phyloP scores from a whole-genome alignment of 2,113 vertebrate species.

The Tetrao urogallus region DNA sequence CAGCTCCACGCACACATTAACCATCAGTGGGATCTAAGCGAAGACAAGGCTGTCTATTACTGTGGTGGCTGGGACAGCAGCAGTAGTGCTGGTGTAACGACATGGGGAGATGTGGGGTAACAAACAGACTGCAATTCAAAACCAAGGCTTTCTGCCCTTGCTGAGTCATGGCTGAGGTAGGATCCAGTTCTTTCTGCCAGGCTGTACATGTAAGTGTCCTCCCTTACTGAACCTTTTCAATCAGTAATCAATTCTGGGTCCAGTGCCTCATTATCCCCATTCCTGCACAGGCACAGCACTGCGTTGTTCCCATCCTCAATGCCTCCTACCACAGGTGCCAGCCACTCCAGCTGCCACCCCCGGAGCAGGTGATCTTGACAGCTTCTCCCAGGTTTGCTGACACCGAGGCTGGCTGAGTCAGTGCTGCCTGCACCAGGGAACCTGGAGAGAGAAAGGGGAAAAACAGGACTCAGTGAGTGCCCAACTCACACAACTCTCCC shows the following conservation, averaged over 20 bases:
- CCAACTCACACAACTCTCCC: not conserved
- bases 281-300: too few species aligned
- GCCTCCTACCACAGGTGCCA: not conserved
- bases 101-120: not conserved
- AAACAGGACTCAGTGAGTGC: fast-evolving
- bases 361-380: not conserved
- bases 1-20: fast-evolving
- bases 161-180: too few species aligned
- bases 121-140: not conserved
- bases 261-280: not conserved
- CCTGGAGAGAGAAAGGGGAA: not conserved
- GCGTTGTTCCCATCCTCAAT: too few species aligned
- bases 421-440: not conserved
- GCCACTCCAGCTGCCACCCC: too few species aligned
- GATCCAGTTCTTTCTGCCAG: too few species aligned
- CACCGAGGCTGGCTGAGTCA: not conserved
- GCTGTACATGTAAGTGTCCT: too few species aligned
- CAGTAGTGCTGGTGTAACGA: not conserved
- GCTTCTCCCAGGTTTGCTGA: fast-evolving
- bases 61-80: not conserved
- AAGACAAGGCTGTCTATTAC: not conserved
- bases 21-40: not conserved
- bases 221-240: too few species aligned
- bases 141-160: not conserved
- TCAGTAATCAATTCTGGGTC: too few species aligned